Evolutionary conservation across 2,113 vertebrate species (phyloP).

Genomic region (Pachyramphus minor): DNA sequence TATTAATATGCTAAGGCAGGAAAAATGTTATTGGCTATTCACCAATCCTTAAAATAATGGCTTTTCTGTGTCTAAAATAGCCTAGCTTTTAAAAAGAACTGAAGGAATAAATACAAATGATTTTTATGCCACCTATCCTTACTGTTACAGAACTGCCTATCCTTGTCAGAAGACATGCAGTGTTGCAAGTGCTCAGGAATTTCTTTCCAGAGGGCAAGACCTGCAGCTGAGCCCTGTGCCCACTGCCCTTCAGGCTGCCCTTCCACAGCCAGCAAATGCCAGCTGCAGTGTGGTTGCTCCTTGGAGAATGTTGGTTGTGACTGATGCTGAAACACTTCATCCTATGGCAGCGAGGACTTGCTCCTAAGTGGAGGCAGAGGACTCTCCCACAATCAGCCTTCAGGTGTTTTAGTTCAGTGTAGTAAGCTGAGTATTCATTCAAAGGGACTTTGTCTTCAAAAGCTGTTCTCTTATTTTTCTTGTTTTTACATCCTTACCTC

Average conservation of each 20-base stretch:
- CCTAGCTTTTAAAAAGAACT: not conserved
- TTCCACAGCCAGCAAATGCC: not conserved
- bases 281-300: fast-evolving
- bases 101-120: not conserved
- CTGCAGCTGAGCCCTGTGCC: not conserved
- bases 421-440: not conserved
- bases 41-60: not conserved
- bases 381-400: not conserved
- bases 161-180: not conserved
- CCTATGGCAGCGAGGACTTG: fast-evolving
- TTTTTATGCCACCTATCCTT: not conserved
- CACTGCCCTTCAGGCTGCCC: not conserved
- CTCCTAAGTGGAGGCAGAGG: not conserved
- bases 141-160: not conserved
- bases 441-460: not conserved
- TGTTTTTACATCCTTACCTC: not conserved
- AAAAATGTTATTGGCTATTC: not conserved
- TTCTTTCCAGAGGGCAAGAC: not conserved
- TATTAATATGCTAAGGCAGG: not conserved
- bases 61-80: not conserved
- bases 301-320: not conserved
- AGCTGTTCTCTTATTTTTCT: not conserved
- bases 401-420: not conserved
- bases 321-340: not conserved
- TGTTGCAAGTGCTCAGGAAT: not conserved